phyloP scores from a whole-genome alignment of 2,888 invertebrate genomes.

The Chrysotoxum bicinctum region DNA sequence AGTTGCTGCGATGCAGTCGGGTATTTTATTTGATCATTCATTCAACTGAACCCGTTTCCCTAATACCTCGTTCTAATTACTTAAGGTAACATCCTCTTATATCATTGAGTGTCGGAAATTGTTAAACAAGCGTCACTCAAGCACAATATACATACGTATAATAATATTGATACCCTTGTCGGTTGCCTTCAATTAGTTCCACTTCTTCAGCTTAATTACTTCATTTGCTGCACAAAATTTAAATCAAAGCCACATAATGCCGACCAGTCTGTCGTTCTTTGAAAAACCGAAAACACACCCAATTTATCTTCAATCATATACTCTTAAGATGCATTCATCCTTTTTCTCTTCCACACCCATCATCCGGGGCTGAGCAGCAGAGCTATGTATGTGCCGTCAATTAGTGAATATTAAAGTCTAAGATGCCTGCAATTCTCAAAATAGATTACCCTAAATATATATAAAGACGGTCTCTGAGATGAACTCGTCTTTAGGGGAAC shows the following conservation, averaged over 20 bases:
- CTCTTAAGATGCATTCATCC: neutral
- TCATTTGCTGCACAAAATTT: constrained; percentile 47
- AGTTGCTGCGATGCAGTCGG: too few species aligned
- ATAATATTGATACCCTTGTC: constrained; percentile 46
- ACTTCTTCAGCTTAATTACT: constrained; percentile 47
- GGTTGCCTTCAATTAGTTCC: constrained; percentile 32
- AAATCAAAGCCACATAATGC: constrained; percentile 47
- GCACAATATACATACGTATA: neutral
- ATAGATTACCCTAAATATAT: constrained; percentile 30
- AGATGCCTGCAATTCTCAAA: constrained; percentile 42
- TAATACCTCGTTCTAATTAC: neutral
- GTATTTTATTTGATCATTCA: too few species aligned
- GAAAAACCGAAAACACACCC: neutral
- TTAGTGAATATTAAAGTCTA: constrained; percentile 37
- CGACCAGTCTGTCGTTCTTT: neutral
- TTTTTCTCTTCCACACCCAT: neutral
- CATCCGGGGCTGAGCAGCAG: neutral
- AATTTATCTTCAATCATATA: neutral
- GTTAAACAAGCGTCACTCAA: constrained; percentile 8
- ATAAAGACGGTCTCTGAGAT: neutral
- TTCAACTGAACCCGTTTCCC: neutral
- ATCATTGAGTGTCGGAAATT: neutral
- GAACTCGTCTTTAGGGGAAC: neutral
- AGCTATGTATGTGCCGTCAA: neutral
- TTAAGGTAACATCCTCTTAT: neutral